These are phyloP conservation scores for Microtus oregoni DNA, from an alignment of 2,113 vertebrate genomes.

Conservation along the genomic window DNA sequence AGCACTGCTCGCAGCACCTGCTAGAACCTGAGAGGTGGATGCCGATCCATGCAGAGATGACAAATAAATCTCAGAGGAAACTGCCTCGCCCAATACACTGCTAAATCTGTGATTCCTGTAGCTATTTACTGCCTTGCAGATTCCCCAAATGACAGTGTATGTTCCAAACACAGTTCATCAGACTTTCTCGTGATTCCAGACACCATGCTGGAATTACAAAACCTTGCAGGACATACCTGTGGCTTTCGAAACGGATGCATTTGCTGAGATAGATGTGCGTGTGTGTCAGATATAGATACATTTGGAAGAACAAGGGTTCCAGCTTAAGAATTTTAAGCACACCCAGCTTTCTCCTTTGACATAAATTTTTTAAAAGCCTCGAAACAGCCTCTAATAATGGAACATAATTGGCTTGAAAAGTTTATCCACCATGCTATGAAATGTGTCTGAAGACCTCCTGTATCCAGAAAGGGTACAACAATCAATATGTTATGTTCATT, in stretches of 20 bases:
- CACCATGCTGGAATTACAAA: neutral
- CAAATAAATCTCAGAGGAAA: neutral
- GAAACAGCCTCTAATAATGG: conserved; percentile 53
- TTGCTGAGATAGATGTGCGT: neutral
- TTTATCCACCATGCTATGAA: conserved; percentile 8
- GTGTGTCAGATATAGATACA: neutral
- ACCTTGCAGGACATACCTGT: neutral
- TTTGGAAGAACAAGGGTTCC: neutral
- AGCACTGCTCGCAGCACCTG: neutral
- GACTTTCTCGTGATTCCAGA: neutral
- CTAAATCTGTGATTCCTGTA: neutral
- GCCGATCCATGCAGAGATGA: neutral
- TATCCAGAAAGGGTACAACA: conserved; percentile 51
- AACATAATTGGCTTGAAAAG: conserved; percentile 36
- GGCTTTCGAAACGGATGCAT: neutral
- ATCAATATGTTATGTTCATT: conserved; percentile 28
- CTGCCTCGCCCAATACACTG: neutral
- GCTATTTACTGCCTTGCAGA: neutral
- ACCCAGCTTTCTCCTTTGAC: neutral
- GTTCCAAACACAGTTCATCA: neutral
- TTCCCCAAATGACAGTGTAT: neutral
- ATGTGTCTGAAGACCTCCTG: neutral
- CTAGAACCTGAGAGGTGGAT: neutral
- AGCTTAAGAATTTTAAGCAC: neutral
- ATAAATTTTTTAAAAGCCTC: neutral